Base-by-base conservation (phyloP, 1,140 invertebrate species). In the Bombus sibiricus region DNA sequence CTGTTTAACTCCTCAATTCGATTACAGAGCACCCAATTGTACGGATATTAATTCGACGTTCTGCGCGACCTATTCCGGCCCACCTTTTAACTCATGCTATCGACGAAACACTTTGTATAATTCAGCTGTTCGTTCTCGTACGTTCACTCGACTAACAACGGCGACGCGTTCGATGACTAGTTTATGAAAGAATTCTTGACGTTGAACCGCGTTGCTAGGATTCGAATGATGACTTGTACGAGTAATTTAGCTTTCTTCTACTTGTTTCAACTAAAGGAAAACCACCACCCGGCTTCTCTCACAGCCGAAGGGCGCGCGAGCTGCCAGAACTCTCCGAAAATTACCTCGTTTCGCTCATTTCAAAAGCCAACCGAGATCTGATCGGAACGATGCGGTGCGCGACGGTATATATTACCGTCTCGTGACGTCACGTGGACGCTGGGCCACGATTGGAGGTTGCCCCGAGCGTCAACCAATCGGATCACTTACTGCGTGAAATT, bases 401-500 rank as follows among this genome's bases (percentile, higher is more conserved):
- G 57, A 85, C 88, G 85, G 90, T 93, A 91, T 96, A 96, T 95
- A 96, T 96, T 96, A 96, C 92, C 57, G 92, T 87, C 86, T 74
- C 76, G 89, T 95, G 95, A 96, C 96, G 95, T 93, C 93, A 94
- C 88, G 62, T 12, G 10, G 85, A 89, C 72, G 81, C 79, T 79
- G 64, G 72, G 1, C 57, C 34, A 76, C 88, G 88, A 94, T 94
- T 94, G 93, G 93, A 41, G 68, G 73, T 57, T 41, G 57, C 81
- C 32, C 9, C 15, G 25, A 57, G 59, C 71, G 3, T n/a, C 68
- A n/a, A 53, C 89, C 90, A 91, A 91, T 91, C 79, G 73, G 13
- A 32, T 34, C 37, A 37, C 83, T 76, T 77, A 69, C 86, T 79
- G 71, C 74, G 86, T 85, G 89, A 88, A 91, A 92, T 91, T 90